Evolutionary conservation across 2,888 invertebrate genomes (phyloP).

Genomic region (Amphipoea oculea): DNA sequence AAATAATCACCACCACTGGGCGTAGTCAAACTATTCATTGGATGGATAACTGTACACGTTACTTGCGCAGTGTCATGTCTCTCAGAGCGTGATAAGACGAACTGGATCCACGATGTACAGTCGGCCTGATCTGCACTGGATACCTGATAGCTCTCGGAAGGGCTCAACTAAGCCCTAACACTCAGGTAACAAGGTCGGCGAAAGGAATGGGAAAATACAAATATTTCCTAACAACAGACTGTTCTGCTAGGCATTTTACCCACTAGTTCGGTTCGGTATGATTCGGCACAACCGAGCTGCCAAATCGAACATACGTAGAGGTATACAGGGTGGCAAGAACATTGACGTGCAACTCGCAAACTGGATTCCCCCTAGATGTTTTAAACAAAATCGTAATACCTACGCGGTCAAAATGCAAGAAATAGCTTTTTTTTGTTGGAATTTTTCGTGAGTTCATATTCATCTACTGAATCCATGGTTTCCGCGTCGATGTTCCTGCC

Average conservation of each 20-base stretch:
- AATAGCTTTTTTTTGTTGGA: too few species aligned
- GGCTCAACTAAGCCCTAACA: slow-evolving; percentile 20
- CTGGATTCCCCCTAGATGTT: too few species aligned
- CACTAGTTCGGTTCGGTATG: neutral
- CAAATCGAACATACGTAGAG: too few species aligned
- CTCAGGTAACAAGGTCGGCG: slow-evolving; percentile 32
- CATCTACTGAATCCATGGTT: too few species aligned
- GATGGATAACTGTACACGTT: slow-evolving; percentile 73
- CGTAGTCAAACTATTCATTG: slow-evolving; percentile 73
- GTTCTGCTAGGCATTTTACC: neutral
- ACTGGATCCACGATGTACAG: slow-evolving; percentile 58
- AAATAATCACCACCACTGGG: slow-evolving; percentile 60
- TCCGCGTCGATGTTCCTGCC: too few species aligned
- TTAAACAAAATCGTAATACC: too few species aligned
- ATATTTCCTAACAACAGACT: slow-evolving; percentile 25
- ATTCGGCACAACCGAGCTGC: neutral
- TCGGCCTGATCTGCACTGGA: slow-evolving; percentile 50
- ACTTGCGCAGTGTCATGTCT: slow-evolving; percentile 69
- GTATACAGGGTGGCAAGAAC: too few species aligned
- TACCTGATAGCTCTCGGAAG: slow-evolving; percentile 52
- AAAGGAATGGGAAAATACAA: slow-evolving; percentile 30
- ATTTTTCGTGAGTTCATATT: too few species aligned
- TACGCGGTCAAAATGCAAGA: too few species aligned
- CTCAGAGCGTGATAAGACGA: slow-evolving; percentile 69
- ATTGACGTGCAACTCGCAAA: too few species aligned